These are phyloP conservation scores for Cryptoblepharus egeriae DNA, from an alignment of 2,797 vertebrate genomes.

Conservation along the genomic window DNA sequence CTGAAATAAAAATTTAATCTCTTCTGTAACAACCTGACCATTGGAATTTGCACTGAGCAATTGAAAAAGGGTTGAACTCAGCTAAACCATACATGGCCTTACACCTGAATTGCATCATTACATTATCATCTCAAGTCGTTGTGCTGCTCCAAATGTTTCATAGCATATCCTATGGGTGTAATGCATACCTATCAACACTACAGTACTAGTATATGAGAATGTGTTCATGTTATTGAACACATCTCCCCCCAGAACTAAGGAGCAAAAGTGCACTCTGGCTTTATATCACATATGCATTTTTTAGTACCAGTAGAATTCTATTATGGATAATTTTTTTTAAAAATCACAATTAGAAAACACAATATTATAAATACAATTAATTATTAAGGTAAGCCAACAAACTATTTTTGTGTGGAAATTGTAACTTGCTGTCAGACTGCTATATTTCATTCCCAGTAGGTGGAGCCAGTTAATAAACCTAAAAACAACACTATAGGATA, in stretches of 20 bases:
- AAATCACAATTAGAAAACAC: background rate
- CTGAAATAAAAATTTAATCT: no score
- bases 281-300: background rate
- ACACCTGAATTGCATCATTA: background rate
- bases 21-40: background rate
- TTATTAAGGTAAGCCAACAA: background rate
- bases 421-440: background rate
- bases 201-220: background rate
- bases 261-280: background rate
- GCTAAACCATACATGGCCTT: background rate
- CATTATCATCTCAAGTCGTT: no score
- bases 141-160: background rate
- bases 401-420: background rate
- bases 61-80: background rate
- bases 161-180: background rate
- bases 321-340: background rate
- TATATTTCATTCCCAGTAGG: conserved; percentile 66
- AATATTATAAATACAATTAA: background rate
- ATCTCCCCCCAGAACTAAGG: background rate
- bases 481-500: background rate
- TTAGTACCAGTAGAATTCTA: background rate
- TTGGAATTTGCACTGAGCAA: background rate
- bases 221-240: background rate
- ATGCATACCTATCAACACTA: background rate
- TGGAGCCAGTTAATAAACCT: conserved; percentile 72